Conservation (phyloP, 2,113 vertebrate genomes). For the Camelus dromedarius region DNA sequence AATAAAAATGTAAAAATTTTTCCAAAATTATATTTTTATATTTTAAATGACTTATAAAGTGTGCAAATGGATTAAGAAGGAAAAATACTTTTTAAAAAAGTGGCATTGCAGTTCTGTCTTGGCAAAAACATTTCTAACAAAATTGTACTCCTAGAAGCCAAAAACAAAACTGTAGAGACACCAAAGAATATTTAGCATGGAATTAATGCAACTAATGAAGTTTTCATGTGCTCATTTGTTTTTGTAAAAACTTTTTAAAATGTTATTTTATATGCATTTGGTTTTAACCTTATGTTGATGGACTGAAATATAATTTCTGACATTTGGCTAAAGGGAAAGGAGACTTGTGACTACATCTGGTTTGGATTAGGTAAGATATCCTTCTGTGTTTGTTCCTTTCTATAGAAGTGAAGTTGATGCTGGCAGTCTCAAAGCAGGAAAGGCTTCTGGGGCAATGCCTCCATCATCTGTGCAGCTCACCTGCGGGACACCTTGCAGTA, state of each 20-base stretch:
- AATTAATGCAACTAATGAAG: neutral
- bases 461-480: neutral
- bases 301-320: neutral
- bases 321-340: neutral
- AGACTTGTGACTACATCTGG: neutral
- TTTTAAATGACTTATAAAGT: neutral
- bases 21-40: no score
- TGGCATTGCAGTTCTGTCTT: neutral
- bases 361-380: neutral
- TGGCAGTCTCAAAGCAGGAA: neutral
- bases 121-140: neutral
- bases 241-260: neutral
- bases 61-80: neutral
- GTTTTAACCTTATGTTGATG: neutral
- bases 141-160: neutral
- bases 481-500: neutral
- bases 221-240: neutral
- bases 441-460: neutral
- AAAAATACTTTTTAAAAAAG: neutral
- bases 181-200: neutral
- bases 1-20: neutral
- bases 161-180: neutral
- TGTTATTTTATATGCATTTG: neutral
- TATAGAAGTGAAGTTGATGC: neutral
- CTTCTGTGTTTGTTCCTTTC: neutral